These are phyloP conservation scores for Poicephalus gulielmi DNA, from an alignment of 2,113 vertebrate species.

Conservation along the genomic window DNA sequence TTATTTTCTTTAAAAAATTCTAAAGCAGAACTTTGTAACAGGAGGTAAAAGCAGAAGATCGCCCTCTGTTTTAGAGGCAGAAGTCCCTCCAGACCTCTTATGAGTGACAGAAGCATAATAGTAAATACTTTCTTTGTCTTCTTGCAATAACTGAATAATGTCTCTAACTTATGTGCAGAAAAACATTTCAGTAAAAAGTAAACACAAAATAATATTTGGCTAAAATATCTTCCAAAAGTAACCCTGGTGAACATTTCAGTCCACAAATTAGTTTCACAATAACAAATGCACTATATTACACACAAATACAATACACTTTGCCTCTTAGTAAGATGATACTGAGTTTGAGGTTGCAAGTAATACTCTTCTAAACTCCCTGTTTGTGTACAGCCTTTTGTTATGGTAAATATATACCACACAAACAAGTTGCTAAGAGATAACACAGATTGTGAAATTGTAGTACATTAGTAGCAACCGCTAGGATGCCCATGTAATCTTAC, in stretches of 20 bases:
- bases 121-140: not conserved
- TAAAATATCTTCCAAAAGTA: not conserved
- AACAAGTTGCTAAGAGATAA: slow-evolving; percentile 45
- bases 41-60: not conserved
- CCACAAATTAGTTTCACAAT: not conserved
- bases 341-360: not conserved
- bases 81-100: not conserved
- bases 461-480: not conserved
- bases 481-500: not conserved
- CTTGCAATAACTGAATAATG: not conserved
- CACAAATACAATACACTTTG: not conserved
- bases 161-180: not conserved
- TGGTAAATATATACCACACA: not conserved
- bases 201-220: not conserved
- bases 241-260: not conserved
- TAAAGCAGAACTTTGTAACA: not conserved
- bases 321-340: not conserved
- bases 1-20: not conserved
- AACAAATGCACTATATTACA: not conserved
- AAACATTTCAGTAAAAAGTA: not conserved
- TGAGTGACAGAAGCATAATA: not conserved
- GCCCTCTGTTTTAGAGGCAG: not conserved
- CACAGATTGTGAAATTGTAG: slow-evolving; percentile 1
- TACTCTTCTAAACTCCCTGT: not conserved
- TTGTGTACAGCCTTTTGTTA: not conserved